phyloP scores from a whole-genome alignment of 2,888 invertebrate species.

The Alentia gelatinosa region DNA sequence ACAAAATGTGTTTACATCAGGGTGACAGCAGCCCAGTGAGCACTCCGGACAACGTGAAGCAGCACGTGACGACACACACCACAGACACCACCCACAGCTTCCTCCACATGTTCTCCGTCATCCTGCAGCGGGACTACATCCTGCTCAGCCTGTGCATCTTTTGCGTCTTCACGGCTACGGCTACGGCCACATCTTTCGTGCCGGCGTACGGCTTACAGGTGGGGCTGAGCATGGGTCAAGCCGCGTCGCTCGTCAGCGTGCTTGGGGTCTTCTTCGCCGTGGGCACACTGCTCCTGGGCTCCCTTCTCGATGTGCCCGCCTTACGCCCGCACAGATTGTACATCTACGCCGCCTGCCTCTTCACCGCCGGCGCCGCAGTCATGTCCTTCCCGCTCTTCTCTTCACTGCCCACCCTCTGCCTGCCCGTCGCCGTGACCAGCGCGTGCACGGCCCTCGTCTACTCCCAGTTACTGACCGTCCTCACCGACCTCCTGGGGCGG shows the following conservation, averaged over 20 bases:
- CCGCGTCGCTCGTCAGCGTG: neutral
- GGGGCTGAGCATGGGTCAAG: neutral
- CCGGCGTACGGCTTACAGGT: neutral
- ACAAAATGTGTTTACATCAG: too few relatives aligned
- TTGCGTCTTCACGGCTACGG: neutral
- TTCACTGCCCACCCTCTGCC: neutral
- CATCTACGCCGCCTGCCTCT: neutral
- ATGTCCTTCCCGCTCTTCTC: neutral
- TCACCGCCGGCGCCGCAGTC: neutral
- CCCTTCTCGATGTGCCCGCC: neutral
- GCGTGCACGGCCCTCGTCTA: neutral
- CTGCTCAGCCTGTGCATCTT: neutral
- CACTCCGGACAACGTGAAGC: too few relatives aligned
- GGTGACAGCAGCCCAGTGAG: too few relatives aligned
- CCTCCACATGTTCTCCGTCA: too few relatives aligned
- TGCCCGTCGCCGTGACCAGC: neutral
- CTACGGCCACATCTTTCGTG: neutral
- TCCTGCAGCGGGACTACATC: neutral
- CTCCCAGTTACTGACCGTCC: conserved; percentile 8
- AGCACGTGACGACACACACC: too few relatives aligned
- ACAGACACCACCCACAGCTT: too few relatives aligned
- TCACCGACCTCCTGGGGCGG: neutral
- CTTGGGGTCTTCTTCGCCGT: neutral
- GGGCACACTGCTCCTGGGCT: conserved; percentile 11
- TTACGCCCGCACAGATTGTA: neutral